Evolutionary conservation across 2,113 vertebrate genomes (phyloP), one percentile per base, ranked within the genome.

Genomic region (Hydropotes inermis): DNA sequence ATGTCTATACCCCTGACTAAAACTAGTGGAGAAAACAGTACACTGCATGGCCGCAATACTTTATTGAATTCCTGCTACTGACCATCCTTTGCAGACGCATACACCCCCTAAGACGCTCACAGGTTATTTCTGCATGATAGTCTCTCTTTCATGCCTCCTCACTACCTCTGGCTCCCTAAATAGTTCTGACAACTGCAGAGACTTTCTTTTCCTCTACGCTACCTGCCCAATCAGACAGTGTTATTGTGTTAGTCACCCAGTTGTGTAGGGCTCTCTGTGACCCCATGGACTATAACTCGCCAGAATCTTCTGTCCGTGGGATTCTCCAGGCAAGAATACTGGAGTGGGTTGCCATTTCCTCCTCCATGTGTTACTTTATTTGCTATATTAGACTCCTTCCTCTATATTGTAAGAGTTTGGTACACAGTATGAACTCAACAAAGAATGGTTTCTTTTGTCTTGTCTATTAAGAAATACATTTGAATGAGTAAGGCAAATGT

Each of bases 91-190:
- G 25, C 27, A 74, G 54, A 88, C 1, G 15, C 1, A 21, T 21
- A 30, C 4, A 39, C 14, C 4, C 27, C 5, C 3, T 14, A 55
- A 43, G 14, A 23, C 7, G 3, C 21, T 64, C 25, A 6, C 0
- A 5, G 33, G 6, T 21, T 84, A 61, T 58, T 43, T 13, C 64
- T 10, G 4, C 5, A 30, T 47, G 36, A 2, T 45, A 67, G 10
- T 28, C 14, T 67, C 15, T 10, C 15, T 39, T 78, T 60, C 82
- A 23, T 5, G 7, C 25, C 21, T 83, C 10, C 39, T 89, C 6
- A 2, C 21, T 13, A 19, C 21, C 19, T 78, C 27, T 45, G 60
- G 4, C 25, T 47, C 39, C 28, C 30, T 17, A 25, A 47, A 50
- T 0, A 39, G 17, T 33, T 54, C 0, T 28, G 55, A 33, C 33